Percentiles rank a stretch among this genome's conserved stretches.
Evolutionary conservation across 2,113 vertebrate genomes (phyloP).

Genomic region (Galeopterus variegatus): DNA sequence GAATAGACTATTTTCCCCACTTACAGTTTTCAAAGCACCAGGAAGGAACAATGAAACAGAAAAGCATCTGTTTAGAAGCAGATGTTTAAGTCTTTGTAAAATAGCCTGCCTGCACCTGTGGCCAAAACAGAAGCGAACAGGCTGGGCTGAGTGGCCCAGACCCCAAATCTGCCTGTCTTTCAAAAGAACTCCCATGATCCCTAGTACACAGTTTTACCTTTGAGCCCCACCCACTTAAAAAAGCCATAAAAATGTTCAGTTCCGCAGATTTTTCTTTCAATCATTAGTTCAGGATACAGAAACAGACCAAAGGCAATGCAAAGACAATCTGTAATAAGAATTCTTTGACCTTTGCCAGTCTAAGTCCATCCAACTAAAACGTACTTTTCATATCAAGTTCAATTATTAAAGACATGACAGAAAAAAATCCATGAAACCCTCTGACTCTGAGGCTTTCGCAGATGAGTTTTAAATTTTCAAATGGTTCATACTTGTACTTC

Average conservation of each 20-base stretch:
- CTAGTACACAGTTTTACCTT: not conserved
- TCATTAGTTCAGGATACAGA: slow-evolving; percentile 5
- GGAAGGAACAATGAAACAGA: slow-evolving; percentile 42
- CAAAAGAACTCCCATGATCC: not conserved
- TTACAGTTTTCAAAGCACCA: not conserved
- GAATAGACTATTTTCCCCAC: not conserved
- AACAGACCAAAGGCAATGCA: slow-evolving; percentile 16
- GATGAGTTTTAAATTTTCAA: slow-evolving; percentile 55
- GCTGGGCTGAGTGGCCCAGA: not conserved
- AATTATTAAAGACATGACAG: not conserved
- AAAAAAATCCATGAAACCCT: not conserved
- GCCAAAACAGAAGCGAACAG: slow-evolving; percentile 43
- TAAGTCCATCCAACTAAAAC: not conserved
- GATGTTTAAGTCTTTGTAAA: slow-evolving; percentile 34
- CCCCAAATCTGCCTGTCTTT: not conserved
- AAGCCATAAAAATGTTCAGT: slow-evolving; percentile 9
- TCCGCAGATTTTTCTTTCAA: not conserved
- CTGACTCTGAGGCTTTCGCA: not conserved
- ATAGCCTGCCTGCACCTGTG: not conserved
- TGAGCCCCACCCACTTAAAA: not conserved
- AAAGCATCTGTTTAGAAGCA: slow-evolving; percentile 30
- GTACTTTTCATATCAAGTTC: not conserved
- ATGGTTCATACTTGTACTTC: slow-evolving; percentile 4
- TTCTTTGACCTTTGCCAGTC: not conserved
- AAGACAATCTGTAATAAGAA: not conserved